phyloP scores from a whole-genome alignment of 92 coral and sea anemone genomes.

The Scolanthus callimorphus region DNA sequence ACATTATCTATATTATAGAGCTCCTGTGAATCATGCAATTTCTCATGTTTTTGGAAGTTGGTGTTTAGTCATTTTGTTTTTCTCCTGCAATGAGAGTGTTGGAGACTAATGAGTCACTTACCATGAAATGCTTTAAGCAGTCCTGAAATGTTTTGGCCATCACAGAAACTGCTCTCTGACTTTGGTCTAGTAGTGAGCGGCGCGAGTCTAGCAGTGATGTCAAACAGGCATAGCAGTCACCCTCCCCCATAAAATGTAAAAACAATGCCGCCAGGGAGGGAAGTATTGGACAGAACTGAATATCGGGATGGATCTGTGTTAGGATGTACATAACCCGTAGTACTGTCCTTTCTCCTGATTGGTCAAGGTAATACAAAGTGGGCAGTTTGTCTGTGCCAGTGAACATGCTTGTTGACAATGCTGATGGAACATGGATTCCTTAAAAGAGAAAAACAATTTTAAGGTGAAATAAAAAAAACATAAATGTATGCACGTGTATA shows the following conservation, averaged over 20 bases:
- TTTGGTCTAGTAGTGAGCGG: conserved; percentile 67
- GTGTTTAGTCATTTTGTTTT: too few relatives aligned
- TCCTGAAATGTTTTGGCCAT: conserved; percentile 97
- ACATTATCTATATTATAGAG: too few relatives aligned
- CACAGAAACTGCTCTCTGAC: conserved; percentile 64
- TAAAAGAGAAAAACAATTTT: too few relatives aligned
- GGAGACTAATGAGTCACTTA: too few relatives aligned
- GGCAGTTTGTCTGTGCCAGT: conserved; percentile 33
- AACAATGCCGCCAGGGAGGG: conserved; percentile 72
- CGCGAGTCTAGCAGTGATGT: conserved; percentile 69
- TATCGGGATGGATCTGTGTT: conserved; percentile 76
- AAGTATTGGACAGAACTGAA: conserved; percentile 81
- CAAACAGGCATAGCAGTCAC: conserved; percentile 78
- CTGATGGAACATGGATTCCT: conserved; percentile 73
- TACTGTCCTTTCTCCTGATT: conserved; percentile 63
- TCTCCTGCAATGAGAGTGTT: too few relatives aligned
- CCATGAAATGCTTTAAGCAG: conserved; percentile 82
- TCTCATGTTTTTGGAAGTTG: too few relatives aligned
- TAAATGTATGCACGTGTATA: conserved; percentile 61
- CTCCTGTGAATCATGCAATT: too few relatives aligned
- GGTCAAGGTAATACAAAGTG: conserved; percentile 45
- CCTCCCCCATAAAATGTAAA: conserved; percentile 90
- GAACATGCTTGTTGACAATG: conserved; percentile 51
- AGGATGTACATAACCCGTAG: conserved; percentile 57
- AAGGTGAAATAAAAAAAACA: too few relatives aligned